Evolutionary conservation across 2,113 vertebrate species (phyloP), one percentile per base, ranked within the genome.

Genomic region (Aldabrachelys gigantea): DNA sequence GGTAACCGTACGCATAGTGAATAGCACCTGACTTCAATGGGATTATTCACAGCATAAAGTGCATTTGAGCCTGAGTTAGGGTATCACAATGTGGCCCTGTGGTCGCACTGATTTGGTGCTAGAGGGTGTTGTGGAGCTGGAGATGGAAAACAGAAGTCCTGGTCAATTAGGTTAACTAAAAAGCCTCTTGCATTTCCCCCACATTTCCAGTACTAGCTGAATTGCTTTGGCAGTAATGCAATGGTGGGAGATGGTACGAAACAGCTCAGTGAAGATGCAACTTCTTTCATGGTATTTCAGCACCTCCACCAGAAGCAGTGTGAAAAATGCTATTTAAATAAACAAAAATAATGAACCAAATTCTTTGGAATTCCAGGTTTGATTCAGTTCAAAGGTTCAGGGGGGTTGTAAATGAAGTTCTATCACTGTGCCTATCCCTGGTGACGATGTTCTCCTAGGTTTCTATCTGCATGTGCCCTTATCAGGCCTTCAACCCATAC

Each of bases 341-440:
- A 96, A 95, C 85, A 95, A 91, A 97, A 92, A 41, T 89, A 96
- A 85, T 84, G 94, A 92, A 97, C 89, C 91, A 95, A 95, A 96
- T 84, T 91, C 84, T 85, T 88, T 87, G 85, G 87, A 91, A 94
- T 94, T 95, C 91, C 87, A 86, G 95, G 62, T 54, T 81, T 93
- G 90, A 93, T 49, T 62, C 79, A 35, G 88, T 92, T 95, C 92
- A 93, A 97, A 88, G 78, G 57, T 80, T 80, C 90, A 4, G 7
- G 95, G 87, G 95, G 93, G 84, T 94, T 91, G 82, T 75, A 89
- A 41, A 89, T 94, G 94, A 92, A 57, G 22, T 13, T 59, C 57
- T 13, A 13, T 27, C 57, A 31, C 27, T 31, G 10, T 14, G 57
- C 57, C 89, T 84, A 82, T 96, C 94, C 92, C 81, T 8, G 8